These are phyloP conservation scores for Eupithecia vulgata DNA, from an alignment of 2,888 invertebrate genomes.

Conservation along the genomic window DNA sequence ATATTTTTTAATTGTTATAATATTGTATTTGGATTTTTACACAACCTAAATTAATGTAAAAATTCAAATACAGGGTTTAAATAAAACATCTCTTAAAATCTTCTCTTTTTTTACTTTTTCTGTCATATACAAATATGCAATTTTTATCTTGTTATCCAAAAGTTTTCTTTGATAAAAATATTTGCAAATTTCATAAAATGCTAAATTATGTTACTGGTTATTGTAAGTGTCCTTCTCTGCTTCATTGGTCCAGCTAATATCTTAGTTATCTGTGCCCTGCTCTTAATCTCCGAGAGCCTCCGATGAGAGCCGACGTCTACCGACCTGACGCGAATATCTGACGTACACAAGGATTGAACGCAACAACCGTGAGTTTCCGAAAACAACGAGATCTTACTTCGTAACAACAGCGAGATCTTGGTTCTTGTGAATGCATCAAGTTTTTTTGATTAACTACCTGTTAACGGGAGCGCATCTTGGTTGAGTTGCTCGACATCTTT, in stretches of 20 bases:
- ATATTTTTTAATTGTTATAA: no score
- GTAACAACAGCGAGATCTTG: not conserved
- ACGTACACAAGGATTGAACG: constrained; percentile 62
- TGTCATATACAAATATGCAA: no score
- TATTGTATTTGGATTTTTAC: no score
- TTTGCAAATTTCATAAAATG: not conserved
- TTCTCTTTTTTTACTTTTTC: no score
- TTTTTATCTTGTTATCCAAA: not conserved
- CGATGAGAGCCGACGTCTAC: constrained; percentile 39
- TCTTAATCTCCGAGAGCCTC: constrained; percentile 32
- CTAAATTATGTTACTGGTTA: not conserved
- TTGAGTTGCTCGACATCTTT: constrained; percentile 24
- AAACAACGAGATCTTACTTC: constrained; percentile 44
- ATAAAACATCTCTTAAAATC: no score
- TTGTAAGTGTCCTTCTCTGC: not conserved
- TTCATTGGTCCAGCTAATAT: constrained; percentile 17
- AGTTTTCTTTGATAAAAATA: not conserved
- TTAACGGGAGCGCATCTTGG: constrained; percentile 35
- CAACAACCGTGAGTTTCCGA: constrained; percentile 57
- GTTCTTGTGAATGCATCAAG: constrained; percentile 32
- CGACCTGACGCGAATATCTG: constrained; percentile 43
- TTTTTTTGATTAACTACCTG: constrained; percentile 44
- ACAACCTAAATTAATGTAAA: no score
- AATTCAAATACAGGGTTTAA: no score
- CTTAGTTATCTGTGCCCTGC: constrained; percentile 4